phyloP scores from a whole-genome alignment of 2,888 invertebrate species.

The Folsomia candida region DNA sequence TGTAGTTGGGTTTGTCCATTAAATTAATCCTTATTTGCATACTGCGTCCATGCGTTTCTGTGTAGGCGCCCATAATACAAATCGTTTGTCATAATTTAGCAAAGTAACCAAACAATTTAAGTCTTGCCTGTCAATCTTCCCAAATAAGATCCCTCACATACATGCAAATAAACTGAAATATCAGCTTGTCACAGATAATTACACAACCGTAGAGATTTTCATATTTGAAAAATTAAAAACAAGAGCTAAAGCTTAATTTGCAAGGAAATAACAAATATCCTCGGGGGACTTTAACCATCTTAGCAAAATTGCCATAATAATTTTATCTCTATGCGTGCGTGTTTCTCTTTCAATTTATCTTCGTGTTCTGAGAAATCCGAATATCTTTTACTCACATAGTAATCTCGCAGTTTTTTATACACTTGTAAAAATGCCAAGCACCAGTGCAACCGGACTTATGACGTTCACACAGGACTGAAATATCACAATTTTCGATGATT shows the following conservation, averaged over 20 bases:
- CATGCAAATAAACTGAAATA: background rate
- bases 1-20: background rate
- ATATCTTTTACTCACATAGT: background rate
- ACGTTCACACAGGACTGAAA: too few species aligned
- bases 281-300: background rate
- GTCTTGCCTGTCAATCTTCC: background rate
- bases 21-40: background rate
- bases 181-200: slow-evolving; percentile 10
- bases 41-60: too few species aligned
- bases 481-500: too few species aligned
- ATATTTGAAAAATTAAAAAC: background rate
- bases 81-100: background rate
- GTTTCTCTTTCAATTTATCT: background rate
- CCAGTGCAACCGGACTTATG: too few species aligned
- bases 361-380: background rate
- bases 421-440: too few species aligned
- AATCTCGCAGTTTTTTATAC: too few species aligned
- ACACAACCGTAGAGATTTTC: background rate
- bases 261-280: slow-evolving; percentile 2
- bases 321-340: background rate
- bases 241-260: background rate
- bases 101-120: background rate
- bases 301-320: background rate
- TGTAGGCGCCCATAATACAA: background rate
- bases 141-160: background rate